These are phyloP conservation scores for Coptodon bakossiorum DNA, from an alignment of 2,113 vertebrate species.

Conservation along the genomic window DNA sequence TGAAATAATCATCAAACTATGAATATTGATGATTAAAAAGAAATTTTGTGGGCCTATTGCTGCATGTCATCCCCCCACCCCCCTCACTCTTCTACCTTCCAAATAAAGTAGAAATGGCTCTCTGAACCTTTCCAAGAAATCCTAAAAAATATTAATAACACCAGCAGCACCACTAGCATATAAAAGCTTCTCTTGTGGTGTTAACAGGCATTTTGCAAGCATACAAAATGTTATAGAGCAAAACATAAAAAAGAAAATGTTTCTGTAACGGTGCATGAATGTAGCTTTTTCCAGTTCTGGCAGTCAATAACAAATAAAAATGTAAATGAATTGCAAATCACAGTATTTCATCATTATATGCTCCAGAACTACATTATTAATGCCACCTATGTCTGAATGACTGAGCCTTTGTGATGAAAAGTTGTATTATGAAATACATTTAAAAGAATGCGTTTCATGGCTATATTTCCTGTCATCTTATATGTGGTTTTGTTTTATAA, in stretches of 20 bases:
- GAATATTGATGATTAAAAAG: neutral
- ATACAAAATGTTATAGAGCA: neutral
- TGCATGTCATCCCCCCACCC: fast-evolving
- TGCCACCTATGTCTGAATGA: neutral
- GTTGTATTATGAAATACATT: neutral
- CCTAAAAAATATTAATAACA: neutral
- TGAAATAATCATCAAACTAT: neutral
- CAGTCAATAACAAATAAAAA: neutral
- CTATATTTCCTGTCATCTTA: neutral
- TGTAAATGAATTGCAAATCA: neutral
- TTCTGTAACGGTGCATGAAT: neutral
- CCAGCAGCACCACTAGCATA: neutral
- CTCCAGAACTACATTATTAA: neutral
- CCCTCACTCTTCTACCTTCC: neutral
- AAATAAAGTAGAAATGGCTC: neutral
- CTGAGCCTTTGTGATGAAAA: neutral
- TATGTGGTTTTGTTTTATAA: neutral
- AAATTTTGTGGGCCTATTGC: neutral
- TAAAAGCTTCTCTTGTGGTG: neutral
- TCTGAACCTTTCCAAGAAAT: neutral
- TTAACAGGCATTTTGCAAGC: neutral
- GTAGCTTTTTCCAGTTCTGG: neutral
- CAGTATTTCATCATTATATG: neutral
- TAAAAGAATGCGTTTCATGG: fast-evolving
- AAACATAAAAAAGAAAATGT: neutral